Evolutionary conservation across 2,113 vertebrate species (phyloP).

Genomic region (Gallinago undulata): DNA sequence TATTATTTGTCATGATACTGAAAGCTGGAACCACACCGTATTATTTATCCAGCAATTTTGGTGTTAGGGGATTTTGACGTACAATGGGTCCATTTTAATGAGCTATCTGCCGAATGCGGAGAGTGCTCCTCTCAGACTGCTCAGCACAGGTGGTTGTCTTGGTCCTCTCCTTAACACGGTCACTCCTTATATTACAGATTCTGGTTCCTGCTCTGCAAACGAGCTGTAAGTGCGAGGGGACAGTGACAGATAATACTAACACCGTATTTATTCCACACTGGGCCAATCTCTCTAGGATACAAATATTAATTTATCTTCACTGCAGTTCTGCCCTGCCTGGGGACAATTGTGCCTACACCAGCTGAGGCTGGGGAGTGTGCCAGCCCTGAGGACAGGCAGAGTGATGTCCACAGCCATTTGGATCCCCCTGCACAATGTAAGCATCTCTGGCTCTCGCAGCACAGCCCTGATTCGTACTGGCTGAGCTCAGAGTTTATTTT

Average conservation of each 20-base stretch:
- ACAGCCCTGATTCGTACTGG: neutral
- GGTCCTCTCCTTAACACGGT: accelerated
- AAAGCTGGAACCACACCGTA: neutral
- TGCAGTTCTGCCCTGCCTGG: neutral
- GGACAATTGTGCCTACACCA: neutral
- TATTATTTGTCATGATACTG: neutral
- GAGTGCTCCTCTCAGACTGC: accelerated
- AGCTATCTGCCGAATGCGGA: accelerated
- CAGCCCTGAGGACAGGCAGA: neutral
- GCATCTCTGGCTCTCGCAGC: neutral
- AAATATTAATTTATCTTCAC: accelerated
- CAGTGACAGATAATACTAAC: neutral
- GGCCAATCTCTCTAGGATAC: neutral
- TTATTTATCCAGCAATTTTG: neutral
- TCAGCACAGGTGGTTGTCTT: neutral
- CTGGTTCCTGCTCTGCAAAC: neutral
- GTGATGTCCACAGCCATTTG: neutral
- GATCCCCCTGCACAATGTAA: neutral
- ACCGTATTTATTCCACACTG: accelerated
- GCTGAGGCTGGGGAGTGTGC: neutral
- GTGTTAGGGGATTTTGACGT: accelerated
- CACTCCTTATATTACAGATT: neutral
- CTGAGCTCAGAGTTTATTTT: conserved; percentile 49
- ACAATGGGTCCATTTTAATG: neutral
- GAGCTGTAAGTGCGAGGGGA: accelerated